phyloP scores from a whole-genome alignment of 2,113 vertebrate species.

The Corydoras maculifer region DNA sequence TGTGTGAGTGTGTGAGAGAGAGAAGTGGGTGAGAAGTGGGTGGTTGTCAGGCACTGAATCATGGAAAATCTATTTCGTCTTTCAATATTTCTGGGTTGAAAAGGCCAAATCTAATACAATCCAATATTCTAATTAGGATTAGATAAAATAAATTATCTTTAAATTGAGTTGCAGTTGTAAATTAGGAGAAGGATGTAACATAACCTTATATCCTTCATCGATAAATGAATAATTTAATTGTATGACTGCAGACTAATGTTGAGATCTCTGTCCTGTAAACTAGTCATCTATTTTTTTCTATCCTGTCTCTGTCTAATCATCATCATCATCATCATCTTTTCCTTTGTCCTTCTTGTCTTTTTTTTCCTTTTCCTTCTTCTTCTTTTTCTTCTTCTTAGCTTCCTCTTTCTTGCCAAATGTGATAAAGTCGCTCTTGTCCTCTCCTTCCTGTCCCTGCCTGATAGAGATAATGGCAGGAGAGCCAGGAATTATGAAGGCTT shows the following conservation, averaged over 20 bases:
- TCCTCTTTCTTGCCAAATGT: conserved; percentile 98
- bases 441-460: conserved; percentile 87
- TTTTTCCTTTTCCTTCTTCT: conserved; percentile 94
- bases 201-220: neutral
- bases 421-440: conserved; percentile 97
- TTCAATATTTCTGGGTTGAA: no score
- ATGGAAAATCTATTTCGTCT: conserved; percentile 14
- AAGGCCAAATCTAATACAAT: no score
- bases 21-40: neutral
- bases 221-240: conserved; percentile 43
- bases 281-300: conserved; percentile 63
- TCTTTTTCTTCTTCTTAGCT: conserved; percentile 97
- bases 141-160: no score
- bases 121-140: no score
- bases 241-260: conserved; percentile 57
- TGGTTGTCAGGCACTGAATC: conserved; percentile 50
- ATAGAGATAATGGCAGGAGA: conserved; percentile 98
- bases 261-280: conserved; percentile 67
- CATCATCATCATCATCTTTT: conserved; percentile 85
- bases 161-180: no score
- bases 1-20: neutral
- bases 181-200: neutral
- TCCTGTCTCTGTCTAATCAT: no score
- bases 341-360: conserved; percentile 96
- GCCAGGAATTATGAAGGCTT: conserved; percentile 98